Percentiles rank a stretch among this genome's conserved stretches.
Conservation (phyloP, 1,140 invertebrate genomes). For the Colletes latitarsis region DNA sequence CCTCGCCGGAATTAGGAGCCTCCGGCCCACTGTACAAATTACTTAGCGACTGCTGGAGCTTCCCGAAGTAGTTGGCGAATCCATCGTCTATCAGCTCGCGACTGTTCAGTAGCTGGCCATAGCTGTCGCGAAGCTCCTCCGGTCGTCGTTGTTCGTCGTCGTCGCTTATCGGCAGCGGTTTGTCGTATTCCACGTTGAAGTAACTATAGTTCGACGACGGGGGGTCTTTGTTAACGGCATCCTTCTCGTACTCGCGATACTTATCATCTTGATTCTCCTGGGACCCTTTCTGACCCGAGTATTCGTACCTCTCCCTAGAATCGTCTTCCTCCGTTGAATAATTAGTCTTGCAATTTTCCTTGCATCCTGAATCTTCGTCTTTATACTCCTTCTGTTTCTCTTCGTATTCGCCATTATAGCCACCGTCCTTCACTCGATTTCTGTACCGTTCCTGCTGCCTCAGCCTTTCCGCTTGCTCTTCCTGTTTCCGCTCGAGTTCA, state of each 20-base stretch:
- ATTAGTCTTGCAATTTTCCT: background rate
- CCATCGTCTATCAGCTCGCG: constrained; percentile 46
- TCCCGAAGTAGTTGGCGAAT: constrained; percentile 42
- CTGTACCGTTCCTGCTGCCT: constrained; percentile 54
- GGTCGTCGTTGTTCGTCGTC: constrained; percentile 53
- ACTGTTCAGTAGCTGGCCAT: constrained; percentile 66
- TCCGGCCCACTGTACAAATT: background rate
- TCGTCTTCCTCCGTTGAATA: constrained; percentile 1
- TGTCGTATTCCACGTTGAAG: constrained; percentile 10
- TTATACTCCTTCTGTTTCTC: constrained; percentile 43
- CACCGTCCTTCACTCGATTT: constrained; percentile 11
- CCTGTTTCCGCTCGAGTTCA: constrained; percentile 63
- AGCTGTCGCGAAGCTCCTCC: constrained; percentile 64
- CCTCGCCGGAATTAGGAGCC: background rate
- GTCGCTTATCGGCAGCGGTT: constrained; percentile 46
- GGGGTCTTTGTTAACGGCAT: constrained; percentile 24
- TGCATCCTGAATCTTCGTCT: constrained; percentile 14
- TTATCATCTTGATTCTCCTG: background rate
- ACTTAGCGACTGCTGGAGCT: constrained; percentile 24
- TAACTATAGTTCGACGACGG: constrained; percentile 20
- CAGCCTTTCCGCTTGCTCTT: constrained; percentile 56
- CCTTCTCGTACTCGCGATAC: constrained; percentile 38
- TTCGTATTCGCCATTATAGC: constrained; percentile 25
- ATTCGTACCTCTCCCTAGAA: constrained; percentile 23
- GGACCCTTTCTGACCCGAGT: background rate